These are phyloP conservation scores for Alentia gelatinosa DNA, from an alignment of 2,888 invertebrate species.

Conservation along the genomic window DNA sequence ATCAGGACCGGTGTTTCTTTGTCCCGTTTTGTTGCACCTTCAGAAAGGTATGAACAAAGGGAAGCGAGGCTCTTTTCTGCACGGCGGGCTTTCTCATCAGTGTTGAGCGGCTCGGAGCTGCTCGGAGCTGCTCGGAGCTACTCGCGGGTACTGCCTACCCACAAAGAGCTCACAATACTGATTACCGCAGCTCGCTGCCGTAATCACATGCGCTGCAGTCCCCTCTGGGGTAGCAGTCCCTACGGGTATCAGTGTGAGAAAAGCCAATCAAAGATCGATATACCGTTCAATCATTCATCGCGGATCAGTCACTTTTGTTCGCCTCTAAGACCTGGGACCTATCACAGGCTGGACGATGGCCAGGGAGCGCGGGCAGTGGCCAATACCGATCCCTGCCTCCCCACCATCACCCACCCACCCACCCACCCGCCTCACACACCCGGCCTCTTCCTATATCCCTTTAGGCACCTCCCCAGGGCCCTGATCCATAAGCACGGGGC, in stretches of 20 bases:
- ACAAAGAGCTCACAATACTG: conserved; percentile 12
- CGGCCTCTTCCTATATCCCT: too few relatives aligned
- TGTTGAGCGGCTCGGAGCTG: neutral
- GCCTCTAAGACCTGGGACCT: neutral
- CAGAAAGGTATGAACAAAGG: neutral
- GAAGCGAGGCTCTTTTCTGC: neutral
- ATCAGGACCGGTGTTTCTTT: neutral
- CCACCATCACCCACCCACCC: neutral
- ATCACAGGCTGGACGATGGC: neutral
- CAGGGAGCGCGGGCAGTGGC: neutral
- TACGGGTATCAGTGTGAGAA: neutral
- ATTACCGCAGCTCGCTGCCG: neutral
- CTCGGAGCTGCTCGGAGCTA: neutral
- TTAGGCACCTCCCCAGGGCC: too few relatives aligned
- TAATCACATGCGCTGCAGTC: neutral
- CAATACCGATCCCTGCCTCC: too few relatives aligned
- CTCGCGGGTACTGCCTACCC: neutral
- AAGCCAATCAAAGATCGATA: neutral
- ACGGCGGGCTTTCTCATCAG: neutral
- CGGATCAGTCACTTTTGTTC: neutral
- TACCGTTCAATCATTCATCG: neutral
- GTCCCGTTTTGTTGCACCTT: neutral
- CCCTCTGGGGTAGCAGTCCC: neutral
- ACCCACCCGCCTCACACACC: too few relatives aligned
- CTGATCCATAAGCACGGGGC: too few relatives aligned